Evolutionary conservation across 2,797 vertebrate species (phyloP).

Genomic region (Myotis daubentonii): DNA sequence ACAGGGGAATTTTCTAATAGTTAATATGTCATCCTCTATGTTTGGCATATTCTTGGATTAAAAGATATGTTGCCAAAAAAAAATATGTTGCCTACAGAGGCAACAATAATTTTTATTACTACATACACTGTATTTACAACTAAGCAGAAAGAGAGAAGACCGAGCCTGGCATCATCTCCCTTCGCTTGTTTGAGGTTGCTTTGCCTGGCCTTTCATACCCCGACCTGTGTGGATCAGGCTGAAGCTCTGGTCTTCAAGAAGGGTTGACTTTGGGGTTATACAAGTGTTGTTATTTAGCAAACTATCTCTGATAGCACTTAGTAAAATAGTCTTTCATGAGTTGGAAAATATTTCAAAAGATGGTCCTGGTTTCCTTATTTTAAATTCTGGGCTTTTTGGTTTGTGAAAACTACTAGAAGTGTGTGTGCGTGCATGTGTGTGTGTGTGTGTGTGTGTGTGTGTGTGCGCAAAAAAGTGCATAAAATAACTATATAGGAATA

Average conservation of each 20-base stretch:
- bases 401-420: neutral
- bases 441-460: neutral
- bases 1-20: neutral
- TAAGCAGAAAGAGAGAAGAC: conserved; percentile 34
- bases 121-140: neutral
- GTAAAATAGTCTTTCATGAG: neutral
- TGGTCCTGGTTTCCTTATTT: neutral
- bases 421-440: neutral
- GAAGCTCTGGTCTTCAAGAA: neutral
- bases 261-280: neutral
- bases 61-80: neutral
- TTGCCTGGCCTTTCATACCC: neutral
- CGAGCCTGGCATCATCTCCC: neutral
- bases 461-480: neutral
- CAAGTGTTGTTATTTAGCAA: neutral
- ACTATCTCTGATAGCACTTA: neutral
- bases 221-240: neutral
- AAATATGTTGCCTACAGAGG: neutral
- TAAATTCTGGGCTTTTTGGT: conserved; percentile 39
- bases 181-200: neutral
- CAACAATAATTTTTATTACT: neutral
- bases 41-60: neutral
- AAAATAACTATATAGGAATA: neutral
- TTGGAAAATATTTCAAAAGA: conserved; percentile 19
- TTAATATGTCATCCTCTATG: neutral